These are phyloP conservation scores for Sebastes diaconus DNA, from an alignment of 2,797 vertebrate genomes.

Conservation along the genomic window DNA sequence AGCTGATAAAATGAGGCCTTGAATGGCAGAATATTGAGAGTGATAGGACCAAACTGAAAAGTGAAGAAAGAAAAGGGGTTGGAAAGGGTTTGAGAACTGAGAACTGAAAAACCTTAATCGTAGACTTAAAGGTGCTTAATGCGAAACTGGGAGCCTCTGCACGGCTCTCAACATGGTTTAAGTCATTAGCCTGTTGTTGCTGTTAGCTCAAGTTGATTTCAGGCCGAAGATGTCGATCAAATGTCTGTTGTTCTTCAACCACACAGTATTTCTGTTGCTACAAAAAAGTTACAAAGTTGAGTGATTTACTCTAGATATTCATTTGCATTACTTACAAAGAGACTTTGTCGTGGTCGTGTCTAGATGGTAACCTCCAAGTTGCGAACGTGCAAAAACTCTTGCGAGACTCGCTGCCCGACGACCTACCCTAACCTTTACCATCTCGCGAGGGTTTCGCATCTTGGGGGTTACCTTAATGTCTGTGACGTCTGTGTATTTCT, in stretches of 20 bases:
- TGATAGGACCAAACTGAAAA: background rate
- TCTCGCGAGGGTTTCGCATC: no score
- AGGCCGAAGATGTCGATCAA: no score
- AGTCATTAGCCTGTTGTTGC: no score
- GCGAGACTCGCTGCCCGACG: no score
- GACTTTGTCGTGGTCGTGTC: background rate
- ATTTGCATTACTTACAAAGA: background rate
- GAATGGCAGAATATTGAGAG: background rate
- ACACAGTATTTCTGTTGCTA: no score
- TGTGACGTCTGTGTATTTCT: background rate
- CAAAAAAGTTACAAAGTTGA: background rate
- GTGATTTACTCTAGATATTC: background rate
- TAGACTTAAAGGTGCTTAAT: no score
- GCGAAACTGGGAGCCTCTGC: no score
- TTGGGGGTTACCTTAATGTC: background rate
- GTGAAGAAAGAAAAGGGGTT: background rate
- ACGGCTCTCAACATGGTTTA: no score
- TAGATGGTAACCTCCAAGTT: no score
- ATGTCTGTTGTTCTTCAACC: accelerated
- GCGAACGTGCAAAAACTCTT: no score
- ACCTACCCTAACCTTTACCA: accelerated
- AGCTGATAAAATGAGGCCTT: background rate
- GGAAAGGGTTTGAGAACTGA: background rate
- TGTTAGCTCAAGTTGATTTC: no score
- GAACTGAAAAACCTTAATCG: no score